Evolutionary conservation across 2,113 vertebrate species (phyloP).

Genomic region (Microcebus lehilahytsara): DNA sequence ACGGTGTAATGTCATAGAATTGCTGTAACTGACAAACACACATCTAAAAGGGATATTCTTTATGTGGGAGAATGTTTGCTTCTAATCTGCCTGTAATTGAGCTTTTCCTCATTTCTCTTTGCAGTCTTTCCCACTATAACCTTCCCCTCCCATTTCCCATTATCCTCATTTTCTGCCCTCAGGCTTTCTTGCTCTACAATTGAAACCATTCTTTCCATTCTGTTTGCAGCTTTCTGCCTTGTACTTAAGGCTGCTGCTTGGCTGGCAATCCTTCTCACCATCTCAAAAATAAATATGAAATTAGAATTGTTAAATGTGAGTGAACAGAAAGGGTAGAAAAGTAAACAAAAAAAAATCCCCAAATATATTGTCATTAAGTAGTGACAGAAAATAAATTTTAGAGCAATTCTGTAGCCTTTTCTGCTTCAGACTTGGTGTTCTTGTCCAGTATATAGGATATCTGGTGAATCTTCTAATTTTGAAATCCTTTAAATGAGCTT

Average conservation of each 20-base stretch:
- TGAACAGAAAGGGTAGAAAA: conserved; percentile 34
- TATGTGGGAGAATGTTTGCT: conserved; percentile 41
- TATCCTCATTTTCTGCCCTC: conserved; percentile 41
- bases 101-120: conserved; percentile 50
- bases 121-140: conserved; percentile 42
- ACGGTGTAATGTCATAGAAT: conserved; percentile 46
- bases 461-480: background rate
- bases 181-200: conserved; percentile 21
- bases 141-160: conserved; percentile 20
- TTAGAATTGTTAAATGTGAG: conserved; percentile 33
- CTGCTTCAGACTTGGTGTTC: background rate
- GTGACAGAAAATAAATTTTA: background rate
- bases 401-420: conserved; percentile 43
- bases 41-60: conserved; percentile 48
- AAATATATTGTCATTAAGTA: background rate
- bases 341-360: background rate
- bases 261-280: background rate
- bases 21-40: conserved; percentile 57
- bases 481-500: background rate
- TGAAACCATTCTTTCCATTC: conserved; percentile 58
- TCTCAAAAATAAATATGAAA: conserved; percentile 48
- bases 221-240: background rate
- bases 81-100: conserved; percentile 36
- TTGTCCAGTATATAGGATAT: background rate
- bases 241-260: background rate